Conservation (phyloP, 2,888 invertebrate species). For the Pseudococcus longispinus region DNA sequence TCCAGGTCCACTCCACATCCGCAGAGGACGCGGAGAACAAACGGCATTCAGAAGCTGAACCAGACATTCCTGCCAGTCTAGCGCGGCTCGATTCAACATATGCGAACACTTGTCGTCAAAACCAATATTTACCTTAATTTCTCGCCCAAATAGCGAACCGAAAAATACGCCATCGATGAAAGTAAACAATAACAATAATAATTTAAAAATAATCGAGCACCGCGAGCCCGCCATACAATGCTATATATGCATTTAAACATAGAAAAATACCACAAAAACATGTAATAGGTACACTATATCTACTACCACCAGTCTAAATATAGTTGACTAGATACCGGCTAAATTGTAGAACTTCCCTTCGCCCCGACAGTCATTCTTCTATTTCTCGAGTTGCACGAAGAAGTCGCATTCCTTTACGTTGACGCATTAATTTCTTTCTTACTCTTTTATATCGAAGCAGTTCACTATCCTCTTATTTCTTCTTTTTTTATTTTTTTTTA, state of each 20-base stretch:
- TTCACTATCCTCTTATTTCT: conserved; percentile 36
- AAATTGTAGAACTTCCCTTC: conserved; percentile 43
- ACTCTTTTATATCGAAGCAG: conserved; percentile 45
- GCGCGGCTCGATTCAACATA: conserved; percentile 17
- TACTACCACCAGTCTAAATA: conserved; percentile 36
- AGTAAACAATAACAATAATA: conserved; percentile 28
- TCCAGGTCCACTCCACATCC: not conserved
- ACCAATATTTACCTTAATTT: conserved; percentile 37
- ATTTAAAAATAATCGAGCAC: conserved; percentile 38
- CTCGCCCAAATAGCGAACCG: not conserved
- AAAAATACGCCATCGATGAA: not conserved
- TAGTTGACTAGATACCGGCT: conserved; percentile 46
- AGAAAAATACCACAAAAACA: conserved; percentile 41
- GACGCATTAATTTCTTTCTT: conserved; percentile 45
- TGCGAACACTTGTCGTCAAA: conserved; percentile 43
- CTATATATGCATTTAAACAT: conserved; percentile 5
- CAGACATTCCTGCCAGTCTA: conserved; percentile 42
- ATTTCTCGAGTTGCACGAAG: conserved; percentile 44
- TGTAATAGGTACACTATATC: conserved; percentile 20
- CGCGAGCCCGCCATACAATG: not conserved
- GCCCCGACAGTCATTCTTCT: not conserved
- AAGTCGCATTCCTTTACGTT: conserved; percentile 46
- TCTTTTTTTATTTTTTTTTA: not conserved
- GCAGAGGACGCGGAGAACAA: not conserved
- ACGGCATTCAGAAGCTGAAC: conserved; percentile 33